Base-by-base conservation (phyloP, 1,140 invertebrate species). In the Bacillus rossius region DNA sequence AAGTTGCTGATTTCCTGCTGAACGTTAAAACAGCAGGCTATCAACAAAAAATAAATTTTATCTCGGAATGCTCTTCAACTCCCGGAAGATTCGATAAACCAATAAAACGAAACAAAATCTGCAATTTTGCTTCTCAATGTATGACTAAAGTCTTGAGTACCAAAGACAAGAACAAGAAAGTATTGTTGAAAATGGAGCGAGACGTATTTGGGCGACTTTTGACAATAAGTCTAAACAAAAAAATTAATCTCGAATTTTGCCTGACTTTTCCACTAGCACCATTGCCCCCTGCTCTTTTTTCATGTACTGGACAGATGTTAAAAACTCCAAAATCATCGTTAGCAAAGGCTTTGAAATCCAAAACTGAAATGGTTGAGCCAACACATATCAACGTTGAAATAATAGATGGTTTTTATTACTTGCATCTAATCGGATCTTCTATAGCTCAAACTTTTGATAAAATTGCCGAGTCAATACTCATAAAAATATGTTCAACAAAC, bases 101-200 rank as follows among this genome's bases (percentile, higher is more conserved):
- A 20, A 68, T 69, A 16, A 43, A 20, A n/a, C 43, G 54, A 26
- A 65, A 64, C 37, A 64, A 65, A 63, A 57, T 70, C 16, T 51
- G 59, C 2, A 64, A 42, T 41, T 70, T 68, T 55, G 53, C 25
- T 25, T 34, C 29, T 34, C 29, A 34, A 34, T 34, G 29, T 10
- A 34, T 34, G 29, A 34, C 29, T 34, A 34, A 34, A 34, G 29
- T 34, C 10, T 10, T 34, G 10, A 4, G 4, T 10, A 34, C 29
- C 29, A 34, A 34, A 34, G 29, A 34, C 29, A 34, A 34, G 3
- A 19, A 23, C 14, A 17, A n/a, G 45, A 22, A 19, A 54, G 14
- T 37, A 52, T 1, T 52, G 14, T 7, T n/a, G 42, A 2, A 3
- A 16, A 2, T 22, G 4, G 0, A 37, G 34, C 42, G 50, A n/a